Evolutionary conservation across 2,797 vertebrate species (phyloP), one percentile per base, ranked within the genome.

Genomic region (Mormyrops attenuatus): DNA sequence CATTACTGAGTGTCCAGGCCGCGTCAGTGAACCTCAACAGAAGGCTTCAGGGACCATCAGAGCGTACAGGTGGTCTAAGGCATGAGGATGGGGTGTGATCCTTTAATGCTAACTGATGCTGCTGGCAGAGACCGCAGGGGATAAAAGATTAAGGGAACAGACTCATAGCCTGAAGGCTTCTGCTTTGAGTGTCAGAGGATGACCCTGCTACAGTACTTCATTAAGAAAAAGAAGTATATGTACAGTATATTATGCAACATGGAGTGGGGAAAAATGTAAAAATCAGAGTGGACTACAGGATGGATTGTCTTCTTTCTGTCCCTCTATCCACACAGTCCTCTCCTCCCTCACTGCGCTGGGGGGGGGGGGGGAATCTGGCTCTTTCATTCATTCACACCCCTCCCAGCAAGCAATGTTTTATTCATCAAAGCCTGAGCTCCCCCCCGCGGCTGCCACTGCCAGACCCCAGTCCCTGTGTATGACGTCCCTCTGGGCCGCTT

Each of bases 371-470:
- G 66, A 7, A 41, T 77, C 15, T 41, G 15, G 13, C 69, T 44
- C 49, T 85, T 87, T 92, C 84, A 90, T 95, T 92, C 94, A 96
- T 95, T 92, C 94, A 95, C 93, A 91, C 93, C 93, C 93, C 93
- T 94, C 95, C 94, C 93, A 95, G 93, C 60, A 80, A 55, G 90
- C 80, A 84, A 96, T 96, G 95, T 96, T 96, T 96, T 96, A 96
- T 96, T 96, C 96, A 96, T 96, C 96, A 96, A 96, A 96, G 95
- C 92, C 90, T 88, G 91, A 60, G 91, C 93, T 92, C 92, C 94
- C 92, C 90, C 84, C 89, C 90, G 94, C 93, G 91, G 88, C 26
- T 17, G 63, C 90, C 69, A 13, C 57, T 86, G 60, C 90, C 6
- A 82, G 86, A 87, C 87, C 90, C 57, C 92, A 89, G 52, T 73